phyloP scores from a whole-genome alignment of 2,113 vertebrate species.

The Nothobranchius furzeri region DNA sequence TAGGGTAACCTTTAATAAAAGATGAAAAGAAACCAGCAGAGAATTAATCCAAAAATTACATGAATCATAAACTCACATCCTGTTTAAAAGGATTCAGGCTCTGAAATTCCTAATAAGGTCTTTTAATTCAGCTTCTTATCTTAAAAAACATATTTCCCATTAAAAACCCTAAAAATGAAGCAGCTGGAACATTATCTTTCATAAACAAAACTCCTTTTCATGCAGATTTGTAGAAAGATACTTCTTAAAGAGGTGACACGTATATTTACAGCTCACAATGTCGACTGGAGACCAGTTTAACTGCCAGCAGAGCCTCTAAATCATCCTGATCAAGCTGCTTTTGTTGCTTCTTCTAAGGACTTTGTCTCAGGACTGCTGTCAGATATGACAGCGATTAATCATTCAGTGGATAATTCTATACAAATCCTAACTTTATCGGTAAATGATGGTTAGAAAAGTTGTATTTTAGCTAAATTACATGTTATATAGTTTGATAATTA shows the following conservation, averaged over 20 bases:
- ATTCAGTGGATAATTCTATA: neutral
- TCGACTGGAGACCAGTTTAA: conserved; percentile 3
- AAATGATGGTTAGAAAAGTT: too few relatives aligned
- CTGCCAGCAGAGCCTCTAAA: conserved; percentile 6
- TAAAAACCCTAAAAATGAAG: too few relatives aligned
- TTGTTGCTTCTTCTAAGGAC: conserved; percentile 8
- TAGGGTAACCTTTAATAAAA: conserved; percentile 91
- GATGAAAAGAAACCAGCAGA: conserved; percentile 16
- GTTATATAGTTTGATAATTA: neutral
- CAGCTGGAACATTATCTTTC: neutral
- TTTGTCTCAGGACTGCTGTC: conserved; percentile 12
- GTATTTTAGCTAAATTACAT: too few relatives aligned
- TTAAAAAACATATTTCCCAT: too few relatives aligned
- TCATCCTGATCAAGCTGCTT: conserved; percentile 26
- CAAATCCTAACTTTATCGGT: too few relatives aligned
- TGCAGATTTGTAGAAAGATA: conserved; percentile 9
- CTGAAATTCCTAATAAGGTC: too few relatives aligned
- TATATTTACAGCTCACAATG: conserved; percentile 30
- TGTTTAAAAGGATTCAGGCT: too few relatives aligned
- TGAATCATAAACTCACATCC: conserved; percentile 4
- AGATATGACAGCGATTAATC: conserved; percentile 27
- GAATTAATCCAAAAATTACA: neutral
- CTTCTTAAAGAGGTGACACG: conserved; percentile 34
- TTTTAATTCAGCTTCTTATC: too few relatives aligned
- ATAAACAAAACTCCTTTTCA: neutral